Evolutionary conservation across 1,140 invertebrate genomes (phyloP), one percentile per base, ranked within the genome.

Genomic region (Latrodectus geometricus): DNA sequence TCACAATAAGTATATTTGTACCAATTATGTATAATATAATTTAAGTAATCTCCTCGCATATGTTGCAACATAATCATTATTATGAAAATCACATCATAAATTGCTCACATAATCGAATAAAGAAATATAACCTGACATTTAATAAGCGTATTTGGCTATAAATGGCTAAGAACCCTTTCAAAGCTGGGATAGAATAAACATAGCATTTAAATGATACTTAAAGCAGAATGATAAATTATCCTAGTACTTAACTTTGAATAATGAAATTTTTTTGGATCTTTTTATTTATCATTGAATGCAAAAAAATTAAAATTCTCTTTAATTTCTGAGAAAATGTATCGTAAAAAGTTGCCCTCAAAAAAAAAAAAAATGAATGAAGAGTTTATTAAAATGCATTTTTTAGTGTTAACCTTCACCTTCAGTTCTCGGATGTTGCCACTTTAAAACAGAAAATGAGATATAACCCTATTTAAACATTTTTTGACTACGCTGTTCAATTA

Each of bases 381-480:
- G 14, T 48, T 84, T 84, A 76, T 84, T 76, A 84, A 74, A 84
- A 54, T 68, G 72, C 56, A 76, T 84, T 76, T 56, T 74, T 83
- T 83, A 75, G 52, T 76, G 56, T 75, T 84, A 52, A 78, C 69
- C 82, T 70, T 69, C 54, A 84, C 65, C 82, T 56, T 74, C 52
- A 21, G 9, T 76, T 2, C 82, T 75, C 82, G 82, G 82, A 84
- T 68, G 61, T 76, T 68, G 17, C 82, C 17, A 84, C 74, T 84
- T 54, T 52, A 84, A 12, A 17, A 21, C n/a, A 83, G 49, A 74
- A 35, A 35, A 54, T 68, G 77, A 75, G 72, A 76, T 54, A 84
- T 21, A 69, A 75, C 35, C 23, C 61, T 69, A 20, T 69, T 69
- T 75, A 21, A 73, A 12, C 48, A 35, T 73, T 73, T 73, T 49